Evolutionary conservation across 2,113 vertebrate genomes (phyloP), one percentile per base, ranked within the genome.

Genomic region (Ceyx cyanopectus): DNA sequence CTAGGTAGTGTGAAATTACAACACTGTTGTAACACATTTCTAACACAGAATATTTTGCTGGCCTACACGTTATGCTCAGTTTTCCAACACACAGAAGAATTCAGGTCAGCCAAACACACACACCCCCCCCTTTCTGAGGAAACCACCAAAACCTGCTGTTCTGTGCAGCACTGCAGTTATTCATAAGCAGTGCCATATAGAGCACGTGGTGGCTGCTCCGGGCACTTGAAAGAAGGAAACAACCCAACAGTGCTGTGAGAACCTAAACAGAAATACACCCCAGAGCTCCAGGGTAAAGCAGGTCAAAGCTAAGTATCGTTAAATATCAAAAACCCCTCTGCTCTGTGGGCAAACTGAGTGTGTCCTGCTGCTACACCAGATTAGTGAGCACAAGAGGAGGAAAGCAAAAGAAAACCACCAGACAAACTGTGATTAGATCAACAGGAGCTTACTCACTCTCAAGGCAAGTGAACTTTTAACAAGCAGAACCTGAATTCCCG

Each of bases 401-500:
- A 70, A 69, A 91, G 27, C 12, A 40, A 86, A 46, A 56, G 37
- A 29, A 63, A 60, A 34, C 21, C 22, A 57, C 19, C 54, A 56
- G 30, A 30, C 29, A 56, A 22, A 8, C 43, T 78, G 57, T 46
- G 61, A 92, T 54, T 37, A 82, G 41, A 62, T 69, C 23, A 48
- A 62, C 67, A 69, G 27, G 7, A 87, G 79, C 60, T 94, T 85
- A 82, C 50, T 94, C 93, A 95, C 17, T 89, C 70, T 24, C 30
- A 45, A 93, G 84, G 74, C 74, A 89, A 4, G 81, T 22, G 12
- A 79, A 67, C 62, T 69, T 75, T 78, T 57, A 90, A 91, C 79
- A 89, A 26, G 95, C 60, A 92, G 56, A 95, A 95, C 92, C 85
- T 94, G 94, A 95, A 95, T 89, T 91, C 85, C 89, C 23, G 6